Evolutionary conservation across 2,888 invertebrate species (phyloP).

Genomic region (Epistrophella euchroma): DNA sequence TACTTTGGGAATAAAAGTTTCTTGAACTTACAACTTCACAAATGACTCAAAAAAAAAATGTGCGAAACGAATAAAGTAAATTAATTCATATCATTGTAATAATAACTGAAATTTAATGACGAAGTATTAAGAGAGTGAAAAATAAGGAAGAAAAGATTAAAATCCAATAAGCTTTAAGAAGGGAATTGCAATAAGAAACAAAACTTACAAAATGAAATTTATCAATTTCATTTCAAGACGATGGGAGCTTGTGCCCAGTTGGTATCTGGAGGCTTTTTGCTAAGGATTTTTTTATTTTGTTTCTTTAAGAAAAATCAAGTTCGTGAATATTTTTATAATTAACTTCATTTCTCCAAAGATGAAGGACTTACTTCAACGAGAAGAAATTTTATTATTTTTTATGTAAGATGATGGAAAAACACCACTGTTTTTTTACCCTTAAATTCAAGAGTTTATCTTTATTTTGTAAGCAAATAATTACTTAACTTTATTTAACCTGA

Average conservation of each 20-base stretch:
- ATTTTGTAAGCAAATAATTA: background rate
- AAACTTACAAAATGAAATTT: background rate
- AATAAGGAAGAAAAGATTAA: background rate
- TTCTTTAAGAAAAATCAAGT: background rate
- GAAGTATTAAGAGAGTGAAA: background rate
- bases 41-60: background rate
- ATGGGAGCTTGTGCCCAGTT: background rate
- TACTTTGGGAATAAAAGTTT: background rate
- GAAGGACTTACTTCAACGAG: too few species aligned
- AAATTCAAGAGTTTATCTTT: background rate
- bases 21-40: background rate
- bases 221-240: background rate
- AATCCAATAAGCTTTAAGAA: background rate
- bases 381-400: background rate
- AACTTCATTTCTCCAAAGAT: background rate
- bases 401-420: background rate
- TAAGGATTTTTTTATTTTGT: background rate
- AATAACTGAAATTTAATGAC: background rate
- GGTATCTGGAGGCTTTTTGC: background rate
- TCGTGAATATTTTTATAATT: background rate
- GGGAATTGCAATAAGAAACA: background rate
- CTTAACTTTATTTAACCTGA: background rate
- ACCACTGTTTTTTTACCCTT: too few species aligned
- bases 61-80: background rate
- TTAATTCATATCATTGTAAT: background rate